These are phyloP conservation scores for Lampropteryx suffumata DNA, from an alignment of 2,888 invertebrate species.

Conservation along the genomic window DNA sequence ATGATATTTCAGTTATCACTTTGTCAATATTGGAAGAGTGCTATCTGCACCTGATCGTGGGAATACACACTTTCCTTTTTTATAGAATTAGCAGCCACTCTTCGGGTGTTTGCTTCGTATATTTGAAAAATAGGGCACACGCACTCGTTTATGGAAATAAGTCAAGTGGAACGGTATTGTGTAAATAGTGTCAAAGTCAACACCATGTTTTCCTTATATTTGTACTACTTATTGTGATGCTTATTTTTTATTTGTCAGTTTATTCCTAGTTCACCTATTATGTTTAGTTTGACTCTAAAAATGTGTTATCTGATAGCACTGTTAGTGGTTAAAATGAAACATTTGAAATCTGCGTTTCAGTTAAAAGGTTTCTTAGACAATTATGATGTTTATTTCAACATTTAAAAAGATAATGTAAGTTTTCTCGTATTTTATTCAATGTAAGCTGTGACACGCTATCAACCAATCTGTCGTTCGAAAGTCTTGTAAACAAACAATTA, in stretches of 20 bases:
- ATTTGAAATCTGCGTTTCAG: too few relatives aligned
- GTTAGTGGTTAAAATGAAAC: too few relatives aligned
- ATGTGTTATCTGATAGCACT: too few relatives aligned
- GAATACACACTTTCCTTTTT: slow-evolving; percentile 55
- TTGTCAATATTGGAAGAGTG: slow-evolving; percentile 51
- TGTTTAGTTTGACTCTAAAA: too few relatives aligned
- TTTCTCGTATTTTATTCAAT: too few relatives aligned
- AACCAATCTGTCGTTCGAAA: background rate
- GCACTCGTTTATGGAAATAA: slow-evolving; percentile 11
- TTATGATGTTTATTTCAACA: too few relatives aligned
- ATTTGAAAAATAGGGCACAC: slow-evolving; percentile 21
- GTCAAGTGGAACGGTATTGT: slow-evolving; percentile 2
- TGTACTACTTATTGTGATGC: too few relatives aligned
- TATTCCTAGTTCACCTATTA: too few relatives aligned
- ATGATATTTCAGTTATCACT: slow-evolving; percentile 36
- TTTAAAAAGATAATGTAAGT: too few relatives aligned
- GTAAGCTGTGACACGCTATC: background rate
- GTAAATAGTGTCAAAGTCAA: background rate
- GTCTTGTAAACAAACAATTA: slow-evolving; percentile 1
- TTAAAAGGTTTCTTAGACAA: too few relatives aligned
- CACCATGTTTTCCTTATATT: too few relatives aligned
- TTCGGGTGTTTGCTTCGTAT: slow-evolving; percentile 21
- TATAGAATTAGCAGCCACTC: slow-evolving; percentile 40
- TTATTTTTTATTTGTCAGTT: too few relatives aligned
- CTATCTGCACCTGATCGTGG: slow-evolving; percentile 62